phyloP scores from a whole-genome alignment of 2,797 vertebrate species.

The Phyllotis vaccarum region DNA sequence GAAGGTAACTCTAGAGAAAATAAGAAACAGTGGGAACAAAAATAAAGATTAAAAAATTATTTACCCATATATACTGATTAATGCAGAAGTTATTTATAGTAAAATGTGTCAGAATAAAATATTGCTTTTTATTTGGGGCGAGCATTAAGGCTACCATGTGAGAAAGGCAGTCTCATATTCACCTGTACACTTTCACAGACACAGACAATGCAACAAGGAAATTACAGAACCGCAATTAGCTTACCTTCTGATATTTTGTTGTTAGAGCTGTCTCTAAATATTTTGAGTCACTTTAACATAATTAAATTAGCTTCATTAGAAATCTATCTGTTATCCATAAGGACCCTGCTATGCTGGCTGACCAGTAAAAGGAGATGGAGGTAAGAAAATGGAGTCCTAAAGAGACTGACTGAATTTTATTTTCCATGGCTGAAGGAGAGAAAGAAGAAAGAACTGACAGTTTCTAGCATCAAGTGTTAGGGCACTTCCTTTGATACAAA shows the following conservation, averaged over 20 bases:
- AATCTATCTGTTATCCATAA: too few species aligned
- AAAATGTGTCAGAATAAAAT: neutral
- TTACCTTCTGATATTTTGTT: neutral
- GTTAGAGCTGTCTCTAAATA: neutral
- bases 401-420: neutral
- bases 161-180: neutral
- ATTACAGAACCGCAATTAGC: neutral
- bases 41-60: neutral
- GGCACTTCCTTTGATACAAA: neutral
- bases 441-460: neutral
- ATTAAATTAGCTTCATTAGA: neutral
- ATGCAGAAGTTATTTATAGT: neutral
- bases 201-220: neutral
- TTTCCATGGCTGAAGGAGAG: neutral
- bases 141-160: neutral
- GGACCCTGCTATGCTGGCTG: neutral
- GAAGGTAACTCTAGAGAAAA: neutral
- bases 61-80: neutral
- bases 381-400: neutral
- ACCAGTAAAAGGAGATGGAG: neutral
- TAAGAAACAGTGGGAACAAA: neutral
- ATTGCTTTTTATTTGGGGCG: neutral
- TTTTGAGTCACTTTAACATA: neutral
- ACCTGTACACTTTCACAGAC: neutral
- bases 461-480: neutral